Evolutionary conservation across 2,113 vertebrate genomes (phyloP), one percentile per base, ranked within the genome.

Genomic region (Mormoops blainvillei): DNA sequence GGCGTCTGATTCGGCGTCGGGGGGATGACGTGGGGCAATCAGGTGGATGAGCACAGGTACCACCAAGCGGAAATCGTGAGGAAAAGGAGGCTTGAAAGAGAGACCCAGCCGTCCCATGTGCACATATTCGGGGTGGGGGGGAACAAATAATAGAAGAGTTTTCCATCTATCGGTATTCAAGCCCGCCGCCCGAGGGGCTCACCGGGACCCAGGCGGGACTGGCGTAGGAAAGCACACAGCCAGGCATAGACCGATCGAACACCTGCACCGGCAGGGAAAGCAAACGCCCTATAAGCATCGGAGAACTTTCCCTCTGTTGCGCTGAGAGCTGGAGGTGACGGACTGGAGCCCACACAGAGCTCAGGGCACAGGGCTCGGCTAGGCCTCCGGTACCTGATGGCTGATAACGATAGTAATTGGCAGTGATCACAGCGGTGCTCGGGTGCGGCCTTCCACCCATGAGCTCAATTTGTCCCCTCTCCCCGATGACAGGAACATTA

Each of bases 241-340:
- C 22, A 1, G 5, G 50, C 2, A 2, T 0, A 7, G 24, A 2
- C 33, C 13, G 71, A 28, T 5, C 1, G 2, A 9, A 14, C 10
- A 13, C 20, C 38, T 8, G 24, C 33, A 10, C 14, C 9, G 24
- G 18, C 19, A 41, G 74, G 56, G 13, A 48, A 65, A 54, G 63
- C 1, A 24, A 36, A 31, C 5, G 13, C 36, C 38, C 26, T 28
- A 2, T 0, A 1, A n/a, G 3, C 43, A 1, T 22, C 28, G 8
- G 61, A 65, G 4, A 20, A 1, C 18, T n/a, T 4, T 11, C 33
- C n/a, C 0, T 26, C 4, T 36, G 63, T 24, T 19, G 7, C 22
- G 9, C 28, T 5, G 26, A 70, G 16, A 28, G 36, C 54, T 1
- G 3, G 28, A 15, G 22, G 61, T 4, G 38, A 7, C 1, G 3